Evolutionary conservation across 2,888 invertebrate genomes (phyloP), one percentile per base, ranked within the genome.

Genomic region (Eupithecia exiguata): DNA sequence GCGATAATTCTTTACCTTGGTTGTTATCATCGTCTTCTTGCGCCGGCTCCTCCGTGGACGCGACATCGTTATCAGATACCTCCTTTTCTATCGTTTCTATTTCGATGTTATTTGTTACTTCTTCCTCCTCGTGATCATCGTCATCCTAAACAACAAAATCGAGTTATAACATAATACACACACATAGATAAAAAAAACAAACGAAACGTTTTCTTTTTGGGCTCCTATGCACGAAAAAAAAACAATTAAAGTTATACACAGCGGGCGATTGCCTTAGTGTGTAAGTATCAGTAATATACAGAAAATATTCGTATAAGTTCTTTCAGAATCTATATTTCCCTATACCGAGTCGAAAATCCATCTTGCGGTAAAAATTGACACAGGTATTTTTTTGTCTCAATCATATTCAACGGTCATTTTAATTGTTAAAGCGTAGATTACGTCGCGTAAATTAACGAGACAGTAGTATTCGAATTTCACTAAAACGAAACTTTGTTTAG

Each of bases 41-140:
- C 18, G 84, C 84, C 4, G 85, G 84, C 3, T 86, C 80, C 69
- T 89, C 88, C 5, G 79, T 79, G 0, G 88, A 88, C 30, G 86
- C 81, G 2, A 88, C 89, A 38, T 86, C 88, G 43, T 92, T 89
- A 70, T 93, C 92, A 21, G 88, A 87, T 16, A 88, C 80, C 77
- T 93, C 93, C 36, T 85, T 85, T 76, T 92, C 93, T 61, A 93
- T 88, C 58, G 90, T 93, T 78, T 95, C 95, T 71, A 95, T 89
- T 84, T 92, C 92, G 62, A 90, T 88, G 61, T 86, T 89, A 40
- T 66, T 66, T 18, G 84, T 80, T 63, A 74, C 74, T 21, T 90
- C 90, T 69, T 89, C 82, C 67, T 86, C 90, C 25, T 90, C 83
- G 69, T 86, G 85, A 66, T 88, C 85, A 7, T 89, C 89, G 53